Conservation (phyloP, 2,888 invertebrate species). For the Megamerina dolium region DNA sequence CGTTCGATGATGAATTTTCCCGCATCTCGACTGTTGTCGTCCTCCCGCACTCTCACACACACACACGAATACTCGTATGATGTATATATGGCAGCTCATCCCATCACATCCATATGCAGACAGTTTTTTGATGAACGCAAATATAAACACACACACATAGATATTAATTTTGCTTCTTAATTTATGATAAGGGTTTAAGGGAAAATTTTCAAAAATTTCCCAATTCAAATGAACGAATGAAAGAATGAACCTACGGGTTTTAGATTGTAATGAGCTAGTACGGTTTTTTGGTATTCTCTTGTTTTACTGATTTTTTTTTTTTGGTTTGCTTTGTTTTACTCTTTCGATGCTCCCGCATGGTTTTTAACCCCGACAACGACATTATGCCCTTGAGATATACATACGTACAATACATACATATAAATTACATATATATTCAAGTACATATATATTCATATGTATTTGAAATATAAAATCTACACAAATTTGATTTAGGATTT, state of each 20-base stretch:
- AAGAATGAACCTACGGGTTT: constrained; percentile 22
- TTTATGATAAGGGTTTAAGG: constrained; percentile 43
- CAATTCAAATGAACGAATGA: background rate
- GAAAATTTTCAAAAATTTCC: constrained; percentile 13
- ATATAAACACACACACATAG: constrained; percentile 1
- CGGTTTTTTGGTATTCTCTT: background rate
- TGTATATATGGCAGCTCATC: background rate
- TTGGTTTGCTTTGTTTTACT: background rate
- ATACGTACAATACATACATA: constrained; percentile 9
- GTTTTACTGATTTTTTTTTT: background rate
- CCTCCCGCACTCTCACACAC: constrained; percentile 20
- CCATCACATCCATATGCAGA: constrained; percentile 2
- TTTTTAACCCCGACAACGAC: constrained; percentile 19
- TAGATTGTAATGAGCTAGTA: constrained; percentile 19
- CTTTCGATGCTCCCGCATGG: background rate
- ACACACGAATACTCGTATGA: constrained; percentile 5
- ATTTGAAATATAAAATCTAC: constrained; percentile 9
- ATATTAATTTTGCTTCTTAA: constrained; percentile 24
- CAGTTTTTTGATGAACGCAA: background rate
- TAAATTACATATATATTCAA: background rate
- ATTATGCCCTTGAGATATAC: constrained; percentile 25
- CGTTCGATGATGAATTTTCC: constrained; percentile 5
- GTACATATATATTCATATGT: background rate
- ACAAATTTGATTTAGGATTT: constrained; percentile 23
- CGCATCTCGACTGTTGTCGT: constrained; percentile 30